Conservation (phyloP, 2,888 invertebrate species). For the Hermaeophaga mercurialis region DNA sequence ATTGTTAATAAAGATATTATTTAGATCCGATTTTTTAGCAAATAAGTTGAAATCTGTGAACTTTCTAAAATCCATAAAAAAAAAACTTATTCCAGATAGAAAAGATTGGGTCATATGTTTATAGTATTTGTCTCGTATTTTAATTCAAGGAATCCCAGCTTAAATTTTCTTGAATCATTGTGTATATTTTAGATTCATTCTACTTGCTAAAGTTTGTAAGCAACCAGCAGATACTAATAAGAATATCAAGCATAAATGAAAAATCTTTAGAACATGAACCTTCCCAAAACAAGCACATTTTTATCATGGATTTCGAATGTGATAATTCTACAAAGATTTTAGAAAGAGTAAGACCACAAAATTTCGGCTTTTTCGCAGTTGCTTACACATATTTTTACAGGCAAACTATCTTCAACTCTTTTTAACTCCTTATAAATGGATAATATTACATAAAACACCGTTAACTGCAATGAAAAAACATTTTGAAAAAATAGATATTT, state of each 20-base stretch:
- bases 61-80: too few species aligned
- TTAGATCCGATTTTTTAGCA: too few species aligned
- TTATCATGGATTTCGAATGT: constrained; percentile 58
- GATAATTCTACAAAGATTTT: constrained; percentile 49
- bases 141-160: too few species aligned
- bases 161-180: neutral
- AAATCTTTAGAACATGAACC: constrained; percentile 30
- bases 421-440: neutral
- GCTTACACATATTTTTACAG: neutral
- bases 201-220: constrained; percentile 35
- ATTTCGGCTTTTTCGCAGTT: too few species aligned
- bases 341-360: constrained; percentile 46
- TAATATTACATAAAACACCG: neutral
- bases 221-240: constrained; percentile 28
- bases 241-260: constrained; percentile 29
- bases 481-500: too few species aligned
- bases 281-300: constrained; percentile 50
- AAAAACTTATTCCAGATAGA: too few species aligned
- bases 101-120: too few species aligned
- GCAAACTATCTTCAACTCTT: neutral
- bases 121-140: too few species aligned
- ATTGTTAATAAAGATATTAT: too few species aligned
- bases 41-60: too few species aligned
- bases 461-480: neutral
- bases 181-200: constrained; percentile 39